Conservation (phyloP, 2,797 vertebrate species). For the Craterocephalus amniculus region DNA sequence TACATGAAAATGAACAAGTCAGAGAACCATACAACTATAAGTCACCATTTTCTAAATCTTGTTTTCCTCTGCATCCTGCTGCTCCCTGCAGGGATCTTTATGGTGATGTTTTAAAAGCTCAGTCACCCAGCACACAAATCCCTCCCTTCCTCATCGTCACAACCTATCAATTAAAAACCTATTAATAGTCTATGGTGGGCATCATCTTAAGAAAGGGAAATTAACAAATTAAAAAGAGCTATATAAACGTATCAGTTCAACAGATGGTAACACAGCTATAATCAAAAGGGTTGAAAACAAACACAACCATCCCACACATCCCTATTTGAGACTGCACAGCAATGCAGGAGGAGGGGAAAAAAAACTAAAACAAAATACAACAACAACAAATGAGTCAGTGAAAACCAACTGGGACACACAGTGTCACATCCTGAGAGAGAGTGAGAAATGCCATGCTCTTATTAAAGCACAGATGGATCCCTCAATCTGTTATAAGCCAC, state of each 20-base stretch:
- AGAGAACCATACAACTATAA: constrained; percentile 15
- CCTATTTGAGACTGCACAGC: constrained; percentile 37
- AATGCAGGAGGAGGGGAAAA: constrained; percentile 25
- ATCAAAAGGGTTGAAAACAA: constrained; percentile 40
- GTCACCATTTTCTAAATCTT: constrained; percentile 18
- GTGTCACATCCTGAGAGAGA: constrained; percentile 73
- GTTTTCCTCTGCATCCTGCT: constrained; percentile 35
- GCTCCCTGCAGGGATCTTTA: constrained; percentile 38
- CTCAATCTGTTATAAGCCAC: constrained; percentile 62
- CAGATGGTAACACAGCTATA: constrained; percentile 50
- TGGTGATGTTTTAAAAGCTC: constrained; percentile 50
- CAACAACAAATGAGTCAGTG: constrained; percentile 73
- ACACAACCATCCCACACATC: constrained; percentile 35
- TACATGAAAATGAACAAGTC: constrained; percentile 17
- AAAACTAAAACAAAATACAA: constrained; percentile 18
- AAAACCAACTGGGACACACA: constrained; percentile 76
- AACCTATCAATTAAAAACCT: constrained; percentile 82
- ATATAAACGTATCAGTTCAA: constrained; percentile 34
- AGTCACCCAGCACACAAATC: constrained; percentile 45
- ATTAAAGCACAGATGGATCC: constrained; percentile 71
- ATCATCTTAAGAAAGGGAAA: constrained; percentile 44
- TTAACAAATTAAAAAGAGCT: constrained; percentile 23
- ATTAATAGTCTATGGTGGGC: constrained; percentile 73
- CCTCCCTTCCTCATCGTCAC: constrained; percentile 76
- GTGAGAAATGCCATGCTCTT: constrained; percentile 57